Evolutionary conservation across 2,888 invertebrate species (phyloP).

Genomic region (Exocentrus adspersus): DNA sequence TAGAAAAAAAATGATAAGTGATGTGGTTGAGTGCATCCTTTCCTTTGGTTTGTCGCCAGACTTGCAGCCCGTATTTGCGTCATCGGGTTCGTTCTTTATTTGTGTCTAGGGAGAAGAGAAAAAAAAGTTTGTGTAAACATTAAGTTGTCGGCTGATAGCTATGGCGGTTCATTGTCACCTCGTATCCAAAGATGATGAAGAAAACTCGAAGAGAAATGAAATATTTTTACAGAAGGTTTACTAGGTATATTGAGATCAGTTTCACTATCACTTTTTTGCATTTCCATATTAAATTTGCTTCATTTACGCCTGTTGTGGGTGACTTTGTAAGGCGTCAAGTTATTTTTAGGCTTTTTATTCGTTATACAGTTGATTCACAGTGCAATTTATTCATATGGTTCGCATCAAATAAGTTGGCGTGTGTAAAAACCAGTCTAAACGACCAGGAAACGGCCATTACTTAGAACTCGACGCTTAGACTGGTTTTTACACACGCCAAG

Average conservation of each 20-base stretch:
- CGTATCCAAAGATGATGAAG: background rate
- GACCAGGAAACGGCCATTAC: too few relatives aligned
- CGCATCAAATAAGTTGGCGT: too few relatives aligned
- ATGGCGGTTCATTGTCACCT: background rate
- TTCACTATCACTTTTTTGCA: too few relatives aligned
- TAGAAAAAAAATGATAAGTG: background rate
- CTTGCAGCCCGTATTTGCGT: conserved; percentile 3
- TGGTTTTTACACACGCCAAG: too few relatives aligned
- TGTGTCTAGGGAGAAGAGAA: background rate
- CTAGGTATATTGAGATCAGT: too few relatives aligned
- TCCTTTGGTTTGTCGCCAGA: background rate
- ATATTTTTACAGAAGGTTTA: background rate
- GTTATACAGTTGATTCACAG: conserved; percentile 13
- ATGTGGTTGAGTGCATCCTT: background rate
- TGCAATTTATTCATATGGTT: conserved; percentile 21
- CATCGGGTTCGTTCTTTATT: conserved; percentile 9
- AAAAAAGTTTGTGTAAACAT: background rate
- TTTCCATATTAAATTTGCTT: too few relatives aligned
- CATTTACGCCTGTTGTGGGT: background rate
- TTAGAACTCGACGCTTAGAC: too few relatives aligned
- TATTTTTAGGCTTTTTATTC: conserved; percentile 4
- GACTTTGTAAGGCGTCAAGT: background rate
- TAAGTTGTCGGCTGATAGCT: background rate
- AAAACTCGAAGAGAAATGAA: background rate
- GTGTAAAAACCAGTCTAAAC: too few relatives aligned